Base-by-base conservation (phyloP, 2,797 vertebrate species). In the Fundulus diaphanus region DNA sequence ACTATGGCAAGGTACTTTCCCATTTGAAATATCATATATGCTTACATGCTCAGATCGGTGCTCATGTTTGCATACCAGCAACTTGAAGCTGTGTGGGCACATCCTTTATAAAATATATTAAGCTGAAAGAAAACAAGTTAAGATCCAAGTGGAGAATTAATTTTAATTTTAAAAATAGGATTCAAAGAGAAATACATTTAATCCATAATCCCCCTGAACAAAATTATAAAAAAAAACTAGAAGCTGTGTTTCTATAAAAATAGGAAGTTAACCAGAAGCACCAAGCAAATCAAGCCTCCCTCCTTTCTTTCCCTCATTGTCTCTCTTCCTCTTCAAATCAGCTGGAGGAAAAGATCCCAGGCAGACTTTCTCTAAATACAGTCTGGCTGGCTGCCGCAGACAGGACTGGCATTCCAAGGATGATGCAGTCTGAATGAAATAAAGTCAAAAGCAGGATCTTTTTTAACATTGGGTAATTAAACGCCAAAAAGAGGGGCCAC, bases 311-410 rank as follows among this genome's bases (percentile, higher is more conserved):
- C 73, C 72, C 78, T 83, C 79, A 93, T 93, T 95, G 93, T 95
- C 83, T 85, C 72, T 82, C 87, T 94, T 95, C 93, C 94, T 92
- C 84, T 89, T 80, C 85, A 79, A 85, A 84, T 86, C 82, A 85
- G 77, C 74, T 81, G 76, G 82, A 84, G 89, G 82, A 88, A 83
- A 69, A 77, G 79, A 88, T 83, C 80, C 74, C 73, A 76, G 82
- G 68, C 48, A 74, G 81, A 70, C 79, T 88, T 79, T 88, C 67
- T 87, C 72, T 86, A 87, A 89, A 89, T 91, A 93, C 89, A 90
- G 89, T 65, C 86, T 84, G 88, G 80, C 83, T 82, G 88, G 57
- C 88, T 85, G 80, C 87, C 88, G 88, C 54, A n/a, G 56, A 70
- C 40, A 68, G 49, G 29, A 61, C 22, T 31, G 33, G 48, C 37